Base-by-base conservation (phyloP, 2,888 invertebrate genomes). In the Philereme vetulata region DNA sequence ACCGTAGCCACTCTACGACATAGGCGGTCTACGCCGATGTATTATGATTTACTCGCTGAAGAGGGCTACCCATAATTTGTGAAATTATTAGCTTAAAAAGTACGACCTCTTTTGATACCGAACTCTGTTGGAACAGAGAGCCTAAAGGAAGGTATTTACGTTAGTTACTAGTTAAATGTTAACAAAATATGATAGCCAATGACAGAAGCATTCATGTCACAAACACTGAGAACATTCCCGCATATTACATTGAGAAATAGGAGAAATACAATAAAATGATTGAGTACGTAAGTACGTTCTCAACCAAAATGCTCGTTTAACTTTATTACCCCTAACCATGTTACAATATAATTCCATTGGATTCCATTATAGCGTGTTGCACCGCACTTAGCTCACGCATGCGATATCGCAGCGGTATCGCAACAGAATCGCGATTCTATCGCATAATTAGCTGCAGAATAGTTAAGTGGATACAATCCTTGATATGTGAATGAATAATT, bases 1-100 rank as follows among this genome's bases (percentile, higher is more conserved):
- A 2, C 21, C 21, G 21, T 21, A 21, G 21, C 1, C n/a, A n/a
- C 59, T 66, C 73, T 67, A 71, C 69, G 70, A 65, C 66, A 70
- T 65, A 68, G 70, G 46, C 55, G 43, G 21, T 40, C 54, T 66
- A 53, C 60, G 49, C 2, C 60, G 50, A 3, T 50, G 54, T 60
- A 59, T 56, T 49, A 43, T 49, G 43, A 56, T 38, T 51, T n/a
- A 3, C 44, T 44, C 10, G 10, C n/a, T 50, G 40, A 38, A 40
- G 42, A 47, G 10, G 10, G 33, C 47, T 38, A 33, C 36, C 45
- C 50, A 59, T 51, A 55, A 56, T 56, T 50, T 56, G 34, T 9
- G 9, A 11, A 35, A 43, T 35, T 47, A 33, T 52, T 57, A 11
- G 11, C n/a, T 52, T 11, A 36, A 42, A 38, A 43, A 38, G 21